Conservation (phyloP, 2,797 vertebrate species). For the Fratercula arctica region DNA sequence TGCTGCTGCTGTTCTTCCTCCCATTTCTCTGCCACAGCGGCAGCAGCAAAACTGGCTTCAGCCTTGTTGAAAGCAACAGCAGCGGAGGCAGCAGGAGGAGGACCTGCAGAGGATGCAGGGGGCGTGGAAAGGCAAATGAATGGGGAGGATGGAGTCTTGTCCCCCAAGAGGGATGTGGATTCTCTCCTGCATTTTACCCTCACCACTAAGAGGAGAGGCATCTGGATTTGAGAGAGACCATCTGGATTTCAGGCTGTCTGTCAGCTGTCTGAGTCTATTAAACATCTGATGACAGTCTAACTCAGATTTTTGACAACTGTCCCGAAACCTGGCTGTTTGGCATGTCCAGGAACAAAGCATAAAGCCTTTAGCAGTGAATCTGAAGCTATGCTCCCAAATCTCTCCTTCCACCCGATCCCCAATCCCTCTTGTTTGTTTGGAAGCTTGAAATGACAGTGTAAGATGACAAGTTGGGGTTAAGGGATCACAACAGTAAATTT, state of each 20-base stretch:
- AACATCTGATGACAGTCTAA: neutral
- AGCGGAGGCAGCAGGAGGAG: neutral
- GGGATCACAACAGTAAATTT: neutral
- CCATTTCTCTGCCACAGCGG: neutral
- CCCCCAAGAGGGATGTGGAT: neutral
- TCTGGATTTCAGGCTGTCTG: neutral
- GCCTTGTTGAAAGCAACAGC: neutral
- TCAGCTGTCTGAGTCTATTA: neutral
- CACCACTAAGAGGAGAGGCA: neutral
- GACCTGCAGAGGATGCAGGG: neutral
- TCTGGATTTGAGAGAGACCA: neutral
- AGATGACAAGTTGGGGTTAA: neutral
- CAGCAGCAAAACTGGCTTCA: neutral
- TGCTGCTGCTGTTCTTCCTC: neutral
- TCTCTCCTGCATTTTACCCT: neutral
- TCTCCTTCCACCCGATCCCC: neutral
- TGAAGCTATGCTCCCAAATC: neutral
- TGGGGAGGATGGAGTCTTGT: neutral
- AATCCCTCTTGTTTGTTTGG: neutral
- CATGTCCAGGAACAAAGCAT: neutral
- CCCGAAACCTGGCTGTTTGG: neutral
- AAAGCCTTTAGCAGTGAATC: neutral
- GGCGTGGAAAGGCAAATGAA: neutral
- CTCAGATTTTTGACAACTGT: neutral
- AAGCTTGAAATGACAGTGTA: neutral